A percentile compares a stretch with the other conserved stretches of the same genome.
Evolutionary conservation across 2,113 vertebrate genomes (phyloP).

Genomic region (Xiphias gladius): DNA sequence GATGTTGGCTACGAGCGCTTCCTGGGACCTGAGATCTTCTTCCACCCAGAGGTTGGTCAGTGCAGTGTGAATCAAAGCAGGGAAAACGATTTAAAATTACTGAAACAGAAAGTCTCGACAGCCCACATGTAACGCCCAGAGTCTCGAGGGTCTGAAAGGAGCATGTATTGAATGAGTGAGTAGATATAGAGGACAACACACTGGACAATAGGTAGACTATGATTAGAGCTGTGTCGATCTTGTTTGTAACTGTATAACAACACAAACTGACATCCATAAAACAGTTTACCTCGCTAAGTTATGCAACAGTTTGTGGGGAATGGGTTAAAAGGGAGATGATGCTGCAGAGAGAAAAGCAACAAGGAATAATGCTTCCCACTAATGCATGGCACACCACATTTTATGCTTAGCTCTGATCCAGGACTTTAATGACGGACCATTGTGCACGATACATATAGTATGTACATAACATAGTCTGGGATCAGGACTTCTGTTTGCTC

Average conservation of each 20-base stretch:
- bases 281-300: no score
- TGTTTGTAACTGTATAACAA: no score
- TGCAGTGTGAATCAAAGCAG: neutral
- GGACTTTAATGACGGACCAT: neutral
- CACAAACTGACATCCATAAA: no score
- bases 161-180: neutral
- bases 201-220: no score
- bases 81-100: neutral
- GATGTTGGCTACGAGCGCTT: conserved; percentile 98
- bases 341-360: no score
- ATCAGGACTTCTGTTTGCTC: neutral
- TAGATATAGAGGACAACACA: no score
- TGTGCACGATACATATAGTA: neutral
- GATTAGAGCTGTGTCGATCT: no score
- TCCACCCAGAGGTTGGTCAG: conserved; percentile 92
- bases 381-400: neutral
- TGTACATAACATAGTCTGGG: neutral
- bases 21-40: conserved; percentile 98
- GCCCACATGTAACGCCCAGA: neutral
- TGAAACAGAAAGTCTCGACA: neutral
- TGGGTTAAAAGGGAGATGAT: no score
- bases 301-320: no score
- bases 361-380: no score
- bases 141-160: neutral
- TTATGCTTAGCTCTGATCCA: neutral